Evolutionary conservation across 1,140 invertebrate genomes (phyloP), one percentile per base, ranked within the genome.

Genomic region (Latrodectus geometricus): DNA sequence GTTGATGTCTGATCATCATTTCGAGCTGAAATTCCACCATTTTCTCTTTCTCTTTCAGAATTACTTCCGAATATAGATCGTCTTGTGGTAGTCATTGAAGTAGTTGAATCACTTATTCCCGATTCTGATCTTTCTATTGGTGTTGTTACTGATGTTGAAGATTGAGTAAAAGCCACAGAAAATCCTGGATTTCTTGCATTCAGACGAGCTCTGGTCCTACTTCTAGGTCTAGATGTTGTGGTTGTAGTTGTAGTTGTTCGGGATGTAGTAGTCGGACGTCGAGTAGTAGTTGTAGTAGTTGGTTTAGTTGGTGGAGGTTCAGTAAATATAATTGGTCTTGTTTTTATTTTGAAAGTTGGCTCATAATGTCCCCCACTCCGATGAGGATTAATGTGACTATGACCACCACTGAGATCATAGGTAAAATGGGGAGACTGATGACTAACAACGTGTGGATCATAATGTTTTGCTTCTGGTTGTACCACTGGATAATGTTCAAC

Each of bases 271-370:
- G 81, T 83, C 20, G 81, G 69, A 12, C 72, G 20, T 0, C 21
- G 21, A 69, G 78, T 69, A 23, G 78, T 69, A n/a, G 68, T 72
- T n/a, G 85, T 86, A 17, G 76, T 79, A 17, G 77, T 86, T 0
- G 68, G 52, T 65, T 14, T 20, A 11, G 85, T 72, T 17, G 85
- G 85, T 14, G 85, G 85, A 23, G 85, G 54, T 35, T 86, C 85
- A 14, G 85, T 86, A 49, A 86, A 79, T 11, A 86, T 80, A 20
- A 86, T 79, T 2, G 85, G 85, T 21, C 75, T 73, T 0, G 77
- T 86, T 80, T 86, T 86, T 20, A 86, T 54, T 66, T 86, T 86
- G n/a, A 86, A 86, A 21, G 77, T 79, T 17, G 85, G 85, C 56
- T 86, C 76, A 50, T 86, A 86, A 68, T 86, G 83, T 61, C 70